Evolutionary conservation across 2,797 vertebrate species (phyloP), one percentile per base, ranked within the genome.

Genomic region (Alcedo atthis): DNA sequence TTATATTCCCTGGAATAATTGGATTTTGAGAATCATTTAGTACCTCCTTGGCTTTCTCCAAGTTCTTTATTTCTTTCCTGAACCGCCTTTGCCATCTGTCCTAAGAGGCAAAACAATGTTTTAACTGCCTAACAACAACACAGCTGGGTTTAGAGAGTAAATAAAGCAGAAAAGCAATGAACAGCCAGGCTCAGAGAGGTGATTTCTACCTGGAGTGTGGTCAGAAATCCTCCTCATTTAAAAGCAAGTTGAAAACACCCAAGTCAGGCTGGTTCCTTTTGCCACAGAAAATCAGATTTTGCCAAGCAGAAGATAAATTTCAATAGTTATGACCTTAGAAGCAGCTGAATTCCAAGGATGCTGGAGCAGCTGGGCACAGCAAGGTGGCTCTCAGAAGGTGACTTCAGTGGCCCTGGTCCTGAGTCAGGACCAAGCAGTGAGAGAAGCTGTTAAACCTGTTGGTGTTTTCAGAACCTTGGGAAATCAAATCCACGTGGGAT

Each of bases 1-100:
- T 87, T 87, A 71, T 43, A 63, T 86, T 87, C 91, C 54, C 54
- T 53, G 51, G 7, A 54, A 90, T 88, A 96, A 95, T 93, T 89
- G 76, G 28, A 90, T 85, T 76, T 80, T 25, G 32, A 85, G 85
- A 85, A 80, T 66, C 54, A 76, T 53, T 81, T 71, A 81, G 64
- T n/a, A 66, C 69, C 76, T 88, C 64, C 86, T 81, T 53, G 28
- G 63, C 68, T 80, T 64, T 30, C 40, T 62, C 53, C 81, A 54
- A 22, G 67, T 32, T 30, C 8, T 18, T 64, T 81, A 68, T 79
- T 74, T 69, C 61, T 83, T 66, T 67, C 54, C 54, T 53, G 32
- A n/a, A 14, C 53, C 12, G 81, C 40, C 75, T 35, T 19, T 89
- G 49, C 71, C 63, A 12, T 35, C 57, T 80, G 46, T 33, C 24